phyloP scores from a whole-genome alignment of 2,797 vertebrate species.

The Cuniculus paca region DNA sequence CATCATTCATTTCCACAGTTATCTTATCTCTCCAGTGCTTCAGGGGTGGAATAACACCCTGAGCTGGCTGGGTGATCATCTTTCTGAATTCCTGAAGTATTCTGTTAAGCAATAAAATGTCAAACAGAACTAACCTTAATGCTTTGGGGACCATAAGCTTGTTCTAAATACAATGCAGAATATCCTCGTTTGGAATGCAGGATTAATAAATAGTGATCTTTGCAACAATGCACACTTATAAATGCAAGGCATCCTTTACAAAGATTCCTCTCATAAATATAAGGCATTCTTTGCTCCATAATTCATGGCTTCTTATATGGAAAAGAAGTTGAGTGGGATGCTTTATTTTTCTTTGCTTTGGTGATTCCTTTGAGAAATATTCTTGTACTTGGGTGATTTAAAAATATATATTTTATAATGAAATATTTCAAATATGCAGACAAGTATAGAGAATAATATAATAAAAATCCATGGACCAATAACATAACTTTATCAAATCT shows the following conservation, averaged over 20 bases:
- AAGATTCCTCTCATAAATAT: conserved; percentile 65
- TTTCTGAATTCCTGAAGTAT: conserved; percentile 82
- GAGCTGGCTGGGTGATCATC: conserved; percentile 82
- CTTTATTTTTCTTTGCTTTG: conserved; percentile 81
- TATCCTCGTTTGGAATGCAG: conserved; percentile 76
- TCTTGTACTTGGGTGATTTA: conserved; percentile 77
- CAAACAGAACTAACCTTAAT: conserved; percentile 77
- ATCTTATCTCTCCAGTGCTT: conserved; percentile 77
- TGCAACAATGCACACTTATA: conserved; percentile 57
- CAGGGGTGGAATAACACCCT: conserved; percentile 72
- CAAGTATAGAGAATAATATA: conserved; percentile 80
- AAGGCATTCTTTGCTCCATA: conserved; percentile 64
- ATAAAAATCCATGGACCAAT: conserved; percentile 75
- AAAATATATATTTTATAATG: conserved; percentile 82
- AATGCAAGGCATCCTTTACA: conserved; percentile 73
- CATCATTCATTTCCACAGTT: conserved; percentile 80
- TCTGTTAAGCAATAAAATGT: conserved; percentile 78
- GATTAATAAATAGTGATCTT: conserved; percentile 70
- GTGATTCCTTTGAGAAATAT: conserved; percentile 78
- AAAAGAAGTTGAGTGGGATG: conserved; percentile 57
- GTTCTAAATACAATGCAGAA: conserved; percentile 70
- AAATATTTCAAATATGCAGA: conserved; percentile 82
- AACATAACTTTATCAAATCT: conserved; percentile 79
- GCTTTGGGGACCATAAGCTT: conserved; percentile 77
- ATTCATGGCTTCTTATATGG: conserved; percentile 73